Base-by-base conservation (phyloP, 2,113 vertebrate species). In the Muntiacus muntjak region DNA sequence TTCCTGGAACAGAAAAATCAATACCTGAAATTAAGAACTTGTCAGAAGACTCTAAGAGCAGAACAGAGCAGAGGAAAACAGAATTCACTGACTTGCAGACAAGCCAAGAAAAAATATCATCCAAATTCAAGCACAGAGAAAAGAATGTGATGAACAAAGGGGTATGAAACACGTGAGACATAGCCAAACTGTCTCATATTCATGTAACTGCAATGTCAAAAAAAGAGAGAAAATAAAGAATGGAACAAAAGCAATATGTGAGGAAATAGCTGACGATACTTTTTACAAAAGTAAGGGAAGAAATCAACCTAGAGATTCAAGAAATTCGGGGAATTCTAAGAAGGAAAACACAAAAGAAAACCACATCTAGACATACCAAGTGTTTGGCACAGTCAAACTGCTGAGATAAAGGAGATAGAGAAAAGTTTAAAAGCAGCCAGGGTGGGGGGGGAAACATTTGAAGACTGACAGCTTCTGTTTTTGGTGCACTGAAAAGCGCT, bases 271-370 rank as follows among this genome's bases (percentile, higher is more conserved):
- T 94, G 84, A 78, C 85, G 25, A 92, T 12, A 64, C 74, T 74
- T 82, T 81, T 81, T 67, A 82, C 45, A 88, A 95, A 93, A 84
- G 50, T 58, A 19, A 93, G 78, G 21, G 64, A 87, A 90, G 13
- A 95, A 94, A 87, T 76, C 82, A 93, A 93, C 28, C 87, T 55
- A 83, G 74, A 83, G 43, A 84, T 17, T 47, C 76, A 96, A 82
- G 62, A 97, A 96, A 91, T 25, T 91, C 17, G 7, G 50, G 36
- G 23, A 87, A 83, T 36, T 76, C 28, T 76, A 64, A 84, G n/a
- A 19, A 97, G 6, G 21, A 64, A 96, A 87, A 90, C 67, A 30
- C 28, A 74, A 25, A 47, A 76, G 47, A 92, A 94, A 83, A 64
- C 6, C 40, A 96, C 25, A 94, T 16, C 15, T 50, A 71, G 16